Evolutionary conservation across 2,797 vertebrate genomes (phyloP), one percentile per base, ranked within the genome.

Genomic region (Ataeniobius toweri): DNA sequence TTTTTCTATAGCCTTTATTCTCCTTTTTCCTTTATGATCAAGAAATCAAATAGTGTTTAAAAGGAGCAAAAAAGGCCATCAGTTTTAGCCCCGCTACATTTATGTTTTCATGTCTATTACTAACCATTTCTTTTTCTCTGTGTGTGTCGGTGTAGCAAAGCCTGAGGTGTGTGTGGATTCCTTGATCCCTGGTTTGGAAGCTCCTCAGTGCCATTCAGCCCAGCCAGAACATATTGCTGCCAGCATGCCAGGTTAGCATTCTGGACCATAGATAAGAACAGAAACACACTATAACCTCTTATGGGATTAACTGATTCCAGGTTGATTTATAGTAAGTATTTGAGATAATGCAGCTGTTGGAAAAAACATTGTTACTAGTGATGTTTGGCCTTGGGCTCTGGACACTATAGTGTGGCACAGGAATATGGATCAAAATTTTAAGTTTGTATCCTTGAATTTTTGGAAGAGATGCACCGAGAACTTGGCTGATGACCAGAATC

Each of bases 181-280:
- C 73, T 95, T 99, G 76, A 98, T 99, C 76, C 96, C 97, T 1
- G 97, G 98, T 91, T 95, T 99, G 80, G 97, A 98, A 93, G 94
- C 96, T 12, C 97, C 97, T 67, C 97, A 96, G 83, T 93, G 92
- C 76, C 94, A 96, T 6, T 80, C 95, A 85, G 95, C 94, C 56
- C 97, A 97, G 87, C 92, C 94, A 0, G 98, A 98, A 82, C 92
- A 96, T 3, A 89, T 95, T 77, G 92, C 96, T 83, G 92, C 95
- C 73, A 96, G 91, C 93, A 91, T 97, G 76, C 94, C 97, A 97
- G 97, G 97, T 99, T 93, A 96, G 97, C 89, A 61, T 80, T 80
- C 79, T 82, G 55, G 68, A 70, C 41, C 41, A 36, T 9, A 74
- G 8, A 73, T 58, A 56, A 73, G 0, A 56, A 73, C 24, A 58